Evolutionary conservation across 2,113 vertebrate genomes (phyloP).

Genomic region (Mormoops blainvillei): DNA sequence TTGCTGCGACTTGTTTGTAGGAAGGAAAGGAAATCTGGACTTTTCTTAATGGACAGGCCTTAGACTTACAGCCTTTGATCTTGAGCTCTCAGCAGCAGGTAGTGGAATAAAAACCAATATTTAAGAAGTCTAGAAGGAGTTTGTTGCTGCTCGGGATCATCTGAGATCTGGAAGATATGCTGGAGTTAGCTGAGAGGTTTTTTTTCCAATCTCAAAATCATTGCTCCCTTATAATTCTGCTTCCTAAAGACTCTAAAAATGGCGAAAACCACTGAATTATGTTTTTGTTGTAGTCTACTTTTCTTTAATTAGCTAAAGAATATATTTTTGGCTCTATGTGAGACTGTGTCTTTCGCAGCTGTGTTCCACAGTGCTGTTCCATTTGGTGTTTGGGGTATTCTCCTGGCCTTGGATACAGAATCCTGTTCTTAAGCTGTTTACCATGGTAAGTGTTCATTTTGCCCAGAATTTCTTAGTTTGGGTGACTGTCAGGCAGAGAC

Average conservation of each 20-base stretch:
- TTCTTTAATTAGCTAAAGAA: neutral
- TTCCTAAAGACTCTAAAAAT: constrained; percentile 22
- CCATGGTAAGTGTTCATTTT: neutral
- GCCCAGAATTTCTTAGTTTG: neutral
- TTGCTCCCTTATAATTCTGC: neutral
- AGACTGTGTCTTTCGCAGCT: neutral
- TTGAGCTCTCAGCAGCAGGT: neutral
- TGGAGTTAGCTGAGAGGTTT: neutral
- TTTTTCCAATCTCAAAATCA: constrained; percentile 15
- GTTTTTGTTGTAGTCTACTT: neutral
- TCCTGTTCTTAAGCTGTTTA: neutral
- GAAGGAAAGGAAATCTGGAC: neutral
- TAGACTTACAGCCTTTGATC: neutral
- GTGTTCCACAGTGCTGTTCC: neutral
- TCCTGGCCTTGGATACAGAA: neutral
- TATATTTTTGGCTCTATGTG: neutral
- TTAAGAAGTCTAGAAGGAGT: neutral
- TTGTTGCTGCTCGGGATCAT: neutral
- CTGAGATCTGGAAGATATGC: neutral
- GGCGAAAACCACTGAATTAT: neutral
- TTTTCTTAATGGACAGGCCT: neutral
- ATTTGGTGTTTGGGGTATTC: neutral
- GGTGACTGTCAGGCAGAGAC: neutral
- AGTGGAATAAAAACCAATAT: neutral
- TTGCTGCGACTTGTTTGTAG: neutral